Percentiles rank a stretch among this genome's conserved stretches.
Conservation (phyloP, 2,113 vertebrate species). For the Colinus virginianus region DNA sequence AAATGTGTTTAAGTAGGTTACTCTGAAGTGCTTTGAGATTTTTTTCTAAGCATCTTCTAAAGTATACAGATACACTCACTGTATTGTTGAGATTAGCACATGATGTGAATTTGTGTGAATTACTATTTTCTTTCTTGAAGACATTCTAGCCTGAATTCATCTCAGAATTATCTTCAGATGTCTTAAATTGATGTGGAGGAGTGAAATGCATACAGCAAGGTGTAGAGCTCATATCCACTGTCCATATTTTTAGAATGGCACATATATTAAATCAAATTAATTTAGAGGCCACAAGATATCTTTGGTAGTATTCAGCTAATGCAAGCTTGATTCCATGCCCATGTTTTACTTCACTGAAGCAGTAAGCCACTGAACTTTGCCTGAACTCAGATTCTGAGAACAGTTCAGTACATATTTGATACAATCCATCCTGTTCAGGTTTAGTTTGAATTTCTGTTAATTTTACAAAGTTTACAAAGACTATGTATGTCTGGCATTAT, state of each 20-base stretch:
- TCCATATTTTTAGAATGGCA: background rate
- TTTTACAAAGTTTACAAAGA: conserved; percentile 56
- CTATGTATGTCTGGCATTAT: background rate
- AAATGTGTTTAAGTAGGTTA: background rate
- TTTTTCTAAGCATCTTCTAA: background rate
- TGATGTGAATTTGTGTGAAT: background rate
- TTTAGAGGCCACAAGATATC: conserved; percentile 42
- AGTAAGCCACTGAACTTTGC: conserved; percentile 69
- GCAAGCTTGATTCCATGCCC: conserved; percentile 32
- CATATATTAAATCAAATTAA: background rate
- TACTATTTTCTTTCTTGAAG: background rate
- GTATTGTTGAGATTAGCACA: background rate
- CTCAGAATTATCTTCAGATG: conserved; percentile 19
- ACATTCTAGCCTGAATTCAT: background rate
- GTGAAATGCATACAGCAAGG: background rate
- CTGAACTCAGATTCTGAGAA: conserved; percentile 70
- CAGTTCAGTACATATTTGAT: conserved; percentile 47
- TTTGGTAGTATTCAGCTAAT: conserved; percentile 34
- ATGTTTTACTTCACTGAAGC: conserved; percentile 15
- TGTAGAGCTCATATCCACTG: background rate
- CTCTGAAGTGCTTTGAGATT: background rate
- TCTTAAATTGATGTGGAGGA: conserved; percentile 52
- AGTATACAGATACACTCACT: background rate
- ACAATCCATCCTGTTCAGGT: conserved; percentile 39
- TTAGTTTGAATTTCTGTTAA: conserved; percentile 69